Evolutionary conservation across 2,888 invertebrate genomes (phyloP), one percentile per base, ranked within the genome.

Genomic region (Agriotes lineatus): DNA sequence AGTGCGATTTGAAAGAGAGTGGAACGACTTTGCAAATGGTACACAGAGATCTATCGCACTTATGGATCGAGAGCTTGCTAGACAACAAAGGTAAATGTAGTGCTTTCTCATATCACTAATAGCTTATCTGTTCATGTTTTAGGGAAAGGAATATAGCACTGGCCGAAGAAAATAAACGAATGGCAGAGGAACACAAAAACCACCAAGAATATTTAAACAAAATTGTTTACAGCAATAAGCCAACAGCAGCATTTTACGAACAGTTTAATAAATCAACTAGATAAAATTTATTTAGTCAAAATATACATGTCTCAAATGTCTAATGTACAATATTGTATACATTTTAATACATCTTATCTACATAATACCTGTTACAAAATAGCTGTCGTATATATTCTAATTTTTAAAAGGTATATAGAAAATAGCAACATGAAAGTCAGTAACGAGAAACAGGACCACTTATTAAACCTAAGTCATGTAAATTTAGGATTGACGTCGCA

Each of bases 231-330:
- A 90, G 89, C 70, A 94, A 94, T 81, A 87, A 87, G 35, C 92
- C 94, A 0, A 91, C 92, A 0, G 90, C 92, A 12, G 93, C 91
- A 0, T 97, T 91, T 83, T 96, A 92, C 82, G 89, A 91, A 63
- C 95, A 96, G 83, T 96, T 96, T 82, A 96, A 96, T 81, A 95
- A 90, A 68, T 90, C 92, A 19, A 92, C 94, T n/a, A 89, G 96
- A 87, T 96, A 90, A 87, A n/a, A 35, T 42, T 44, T 54, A 54
- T 12, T 52, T 67, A 12, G 22, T 35, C 16, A 30, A 37, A 39
- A 54, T 57, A 57, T 63, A 63, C 63, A 63, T 33, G 12, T 45
- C 10, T 56, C n/a, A 44, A 30, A 45, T 54, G 18, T 33, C n/a
- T 18, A 50, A 54, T 45, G 42, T 61, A 59, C 12, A 25, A 16